Conservation (phyloP, 2,797 vertebrate species). For the Staurois parvus region DNA sequence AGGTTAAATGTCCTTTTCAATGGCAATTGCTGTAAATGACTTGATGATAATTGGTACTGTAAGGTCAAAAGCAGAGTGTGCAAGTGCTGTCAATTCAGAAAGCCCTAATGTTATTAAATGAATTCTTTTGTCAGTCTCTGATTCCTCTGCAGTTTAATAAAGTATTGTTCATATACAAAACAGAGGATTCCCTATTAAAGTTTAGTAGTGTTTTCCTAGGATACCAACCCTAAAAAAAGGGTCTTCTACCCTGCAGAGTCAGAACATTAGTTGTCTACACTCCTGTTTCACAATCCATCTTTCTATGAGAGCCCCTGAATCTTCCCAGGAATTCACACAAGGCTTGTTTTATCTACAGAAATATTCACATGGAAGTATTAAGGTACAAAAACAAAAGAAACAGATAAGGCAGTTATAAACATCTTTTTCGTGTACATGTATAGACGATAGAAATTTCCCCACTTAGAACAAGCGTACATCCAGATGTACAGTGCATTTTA, state of each 20-base stretch:
- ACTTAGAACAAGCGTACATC: constrained; percentile 84
- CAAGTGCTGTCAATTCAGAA: constrained; percentile 74
- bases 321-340: constrained; percentile 67
- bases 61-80: constrained; percentile 69
- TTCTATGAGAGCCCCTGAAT: constrained; percentile 69
- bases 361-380: constrained; percentile 86
- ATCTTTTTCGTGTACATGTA: constrained; percentile 84
- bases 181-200: constrained; percentile 62
- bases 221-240: constrained; percentile 84
- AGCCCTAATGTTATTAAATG: constrained; percentile 76
- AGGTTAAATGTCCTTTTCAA: constrained; percentile 66
- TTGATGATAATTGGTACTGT: constrained; percentile 63
- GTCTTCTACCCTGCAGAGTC: constrained; percentile 76
- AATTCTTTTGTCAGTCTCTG: constrained; percentile 69
- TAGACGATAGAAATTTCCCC: constrained; percentile 83
- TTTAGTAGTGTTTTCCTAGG: constrained; percentile 74
- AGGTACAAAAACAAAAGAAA: constrained; percentile 77
- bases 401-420: constrained; percentile 85
- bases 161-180: constrained; percentile 80
- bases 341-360: constrained; percentile 83
- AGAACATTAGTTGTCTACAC: constrained; percentile 70
- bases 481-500: constrained; percentile 75
- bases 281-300: constrained; percentile 74
- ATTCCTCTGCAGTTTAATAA: constrained; percentile 70
- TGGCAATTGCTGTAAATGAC: constrained; percentile 67